phyloP scores from a whole-genome alignment of 1,140 invertebrate genomes.

The Melitaea cinxia region DNA sequence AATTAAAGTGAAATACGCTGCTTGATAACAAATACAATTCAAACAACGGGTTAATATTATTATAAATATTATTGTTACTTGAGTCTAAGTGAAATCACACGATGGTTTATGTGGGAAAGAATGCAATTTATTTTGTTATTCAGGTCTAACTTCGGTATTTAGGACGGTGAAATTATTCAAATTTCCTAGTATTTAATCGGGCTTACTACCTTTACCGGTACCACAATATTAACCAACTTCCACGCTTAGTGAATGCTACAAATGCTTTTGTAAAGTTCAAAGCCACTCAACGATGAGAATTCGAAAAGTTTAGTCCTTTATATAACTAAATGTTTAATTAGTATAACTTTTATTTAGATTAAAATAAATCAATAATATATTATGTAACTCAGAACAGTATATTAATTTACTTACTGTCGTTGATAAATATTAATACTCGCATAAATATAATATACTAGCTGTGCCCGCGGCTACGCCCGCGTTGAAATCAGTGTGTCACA shows the following conservation, averaged over 20 bases:
- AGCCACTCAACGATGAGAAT: background rate
- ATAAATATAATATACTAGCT: too few species aligned
- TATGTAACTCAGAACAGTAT: too few species aligned
- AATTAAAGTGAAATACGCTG: background rate
- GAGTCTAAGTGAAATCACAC: background rate
- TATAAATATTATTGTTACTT: background rate
- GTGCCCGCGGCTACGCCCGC: too few species aligned
- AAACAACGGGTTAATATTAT: background rate
- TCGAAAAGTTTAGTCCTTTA: background rate
- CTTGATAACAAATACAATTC: background rate
- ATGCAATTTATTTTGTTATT: slow-evolving; percentile 23
- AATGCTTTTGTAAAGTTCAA: background rate
- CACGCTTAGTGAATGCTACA: background rate
- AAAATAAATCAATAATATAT: too few species aligned
- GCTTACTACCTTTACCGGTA: background rate
- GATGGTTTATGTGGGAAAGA: slow-evolving; percentile 9
- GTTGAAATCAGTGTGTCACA: too few species aligned
- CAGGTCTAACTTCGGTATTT: slow-evolving; percentile 9
- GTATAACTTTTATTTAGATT: too few species aligned
- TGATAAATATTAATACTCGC: too few species aligned
- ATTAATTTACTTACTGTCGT: too few species aligned
- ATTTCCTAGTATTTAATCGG: slow-evolving; percentile 19
- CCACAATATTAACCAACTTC: slow-evolving; percentile 8
- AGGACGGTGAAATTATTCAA: slow-evolving; percentile 17
- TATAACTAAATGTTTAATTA: background rate